A percentile compares a stretch with the other conserved stretches of the same genome.
Evolutionary conservation across 2,888 invertebrate genomes (phyloP).

Genomic region (Liposcelis brunnea): DNA sequence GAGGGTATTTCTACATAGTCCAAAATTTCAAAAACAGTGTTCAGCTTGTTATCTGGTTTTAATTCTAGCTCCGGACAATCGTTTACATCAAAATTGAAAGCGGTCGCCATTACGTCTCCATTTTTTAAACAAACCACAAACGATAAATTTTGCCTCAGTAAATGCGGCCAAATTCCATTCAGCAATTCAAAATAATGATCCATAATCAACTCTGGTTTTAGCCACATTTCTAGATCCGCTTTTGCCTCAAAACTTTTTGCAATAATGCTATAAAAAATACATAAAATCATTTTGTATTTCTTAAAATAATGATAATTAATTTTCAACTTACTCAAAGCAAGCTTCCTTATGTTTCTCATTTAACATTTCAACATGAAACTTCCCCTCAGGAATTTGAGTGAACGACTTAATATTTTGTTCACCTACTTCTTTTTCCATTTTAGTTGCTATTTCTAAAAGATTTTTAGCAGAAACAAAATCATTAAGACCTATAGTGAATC

Average conservation of each 20-base stretch:
- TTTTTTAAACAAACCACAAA: background rate
- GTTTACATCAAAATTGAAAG: slow-evolving; percentile 63
- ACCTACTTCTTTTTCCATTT: slow-evolving; percentile 19
- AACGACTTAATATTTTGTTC: slow-evolving; percentile 13
- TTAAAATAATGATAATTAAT: background rate
- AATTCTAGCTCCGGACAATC: slow-evolving; percentile 61
- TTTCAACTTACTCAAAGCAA: slow-evolving; percentile 48
- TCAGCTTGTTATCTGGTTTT: slow-evolving; percentile 37
- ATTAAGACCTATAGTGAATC: slow-evolving; percentile 53
- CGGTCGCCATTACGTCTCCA: slow-evolving; percentile 27
- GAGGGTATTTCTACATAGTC: slow-evolving; percentile 60
- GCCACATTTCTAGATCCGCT: slow-evolving; percentile 67
- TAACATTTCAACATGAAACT: slow-evolving; percentile 36
- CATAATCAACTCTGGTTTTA: slow-evolving; percentile 47
- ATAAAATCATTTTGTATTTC: background rate
- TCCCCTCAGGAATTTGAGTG: slow-evolving; percentile 11
- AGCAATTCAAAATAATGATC: slow-evolving; percentile 53
- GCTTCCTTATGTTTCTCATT: slow-evolving; percentile 43
- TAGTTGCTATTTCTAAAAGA: slow-evolving; percentile 17
- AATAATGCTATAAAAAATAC: slow-evolving; percentile 44
- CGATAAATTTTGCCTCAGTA: slow-evolving; percentile 46
- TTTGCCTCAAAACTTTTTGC: slow-evolving; percentile 71
- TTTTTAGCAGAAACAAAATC: slow-evolving; percentile 58
- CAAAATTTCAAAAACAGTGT: slow-evolving; percentile 58
- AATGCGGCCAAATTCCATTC: slow-evolving; percentile 46